Percentiles rank a stretch among this genome's conserved stretches.
Conservation (phyloP, 2,888 invertebrate genomes). For the Sarcophaga caerulescens region DNA sequence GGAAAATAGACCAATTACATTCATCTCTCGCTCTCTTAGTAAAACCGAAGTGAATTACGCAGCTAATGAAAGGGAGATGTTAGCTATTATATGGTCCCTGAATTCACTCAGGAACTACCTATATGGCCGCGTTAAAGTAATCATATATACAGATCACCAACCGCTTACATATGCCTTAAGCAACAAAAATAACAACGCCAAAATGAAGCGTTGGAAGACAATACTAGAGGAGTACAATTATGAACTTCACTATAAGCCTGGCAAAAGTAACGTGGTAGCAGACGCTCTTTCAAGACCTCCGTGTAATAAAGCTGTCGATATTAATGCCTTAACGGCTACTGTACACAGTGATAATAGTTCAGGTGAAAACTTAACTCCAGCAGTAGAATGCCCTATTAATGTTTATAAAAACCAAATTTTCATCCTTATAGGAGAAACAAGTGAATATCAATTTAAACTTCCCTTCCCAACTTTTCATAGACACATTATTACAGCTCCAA, state of each 20-base stretch:
- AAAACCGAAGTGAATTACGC: too few species aligned
- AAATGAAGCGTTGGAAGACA: too few species aligned
- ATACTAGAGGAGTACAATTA: too few species aligned
- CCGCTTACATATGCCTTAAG: background rate
- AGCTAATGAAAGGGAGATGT: too few species aligned
- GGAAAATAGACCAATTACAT: background rate
- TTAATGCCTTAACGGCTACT: too few species aligned
- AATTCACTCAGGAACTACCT: background rate
- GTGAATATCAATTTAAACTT: slow-evolving; percentile 15
- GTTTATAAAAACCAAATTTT: slow-evolving; percentile 52
- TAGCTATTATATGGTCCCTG: background rate
- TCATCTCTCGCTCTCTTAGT: too few species aligned
- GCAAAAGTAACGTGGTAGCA: too few species aligned
- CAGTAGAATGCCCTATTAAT: slow-evolving; percentile 33
- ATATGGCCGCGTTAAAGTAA: slow-evolving; percentile 4
- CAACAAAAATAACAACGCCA: background rate
- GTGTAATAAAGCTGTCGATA: background rate
- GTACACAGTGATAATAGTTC: slow-evolving; percentile 33
- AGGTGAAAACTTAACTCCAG: slow-evolving; percentile 36
- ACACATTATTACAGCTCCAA: background rate
- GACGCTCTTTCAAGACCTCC: too few species aligned
- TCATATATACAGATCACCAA: background rate
- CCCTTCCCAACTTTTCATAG: slow-evolving; percentile 22
- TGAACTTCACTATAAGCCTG: too few species aligned
- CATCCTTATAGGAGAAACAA: slow-evolving; percentile 15